These are phyloP conservation scores for Cephus runcator DNA, from an alignment of 2,888 invertebrate species.

Conservation along the genomic window DNA sequence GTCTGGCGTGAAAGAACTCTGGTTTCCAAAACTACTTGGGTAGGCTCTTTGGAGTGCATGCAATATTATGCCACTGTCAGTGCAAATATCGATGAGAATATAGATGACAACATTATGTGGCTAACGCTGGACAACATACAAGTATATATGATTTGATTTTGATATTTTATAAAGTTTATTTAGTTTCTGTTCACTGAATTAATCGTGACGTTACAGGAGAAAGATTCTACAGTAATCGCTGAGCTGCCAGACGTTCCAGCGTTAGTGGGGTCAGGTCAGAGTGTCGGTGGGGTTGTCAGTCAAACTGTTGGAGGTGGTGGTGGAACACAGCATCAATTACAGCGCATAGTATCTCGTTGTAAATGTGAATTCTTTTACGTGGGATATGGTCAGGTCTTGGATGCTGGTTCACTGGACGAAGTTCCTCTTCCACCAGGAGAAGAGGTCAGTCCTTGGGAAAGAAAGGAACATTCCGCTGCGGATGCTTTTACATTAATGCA, in stretches of 20 bases:
- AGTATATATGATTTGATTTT: conserved; percentile 41
- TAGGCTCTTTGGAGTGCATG: conserved; percentile 95
- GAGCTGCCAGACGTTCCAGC: conserved; percentile 88
- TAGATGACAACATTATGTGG: conserved; percentile 93
- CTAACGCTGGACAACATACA: conserved; percentile 93
- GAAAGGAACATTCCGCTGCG: conserved; percentile 82
- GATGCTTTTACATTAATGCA: conserved; percentile 98
- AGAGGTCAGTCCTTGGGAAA: conserved; percentile 81
- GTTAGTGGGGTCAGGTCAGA: conserved; percentile 92
- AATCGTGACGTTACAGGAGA: conserved; percentile 65
- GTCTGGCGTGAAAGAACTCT: conserved; percentile 88
- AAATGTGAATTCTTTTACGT: conserved; percentile 99
- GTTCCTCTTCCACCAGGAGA: conserved; percentile 79
- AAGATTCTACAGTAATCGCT: conserved; percentile 80
- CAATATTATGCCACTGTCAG: conserved; percentile 99
- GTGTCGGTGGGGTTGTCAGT: conserved; percentile 96
- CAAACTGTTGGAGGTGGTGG: conserved; percentile 86
- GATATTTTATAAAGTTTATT: neutral
- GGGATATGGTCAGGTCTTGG: conserved; percentile 84
- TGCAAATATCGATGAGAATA: conserved; percentile 68
- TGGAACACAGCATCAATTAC: conserved; percentile 75
- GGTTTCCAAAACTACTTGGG: conserved; percentile 96
- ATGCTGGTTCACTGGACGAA: conserved; percentile 72
- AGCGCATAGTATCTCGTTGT: conserved; percentile 96
- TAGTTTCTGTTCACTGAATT: neutral